Evolutionary conservation across 2,888 invertebrate genomes (phyloP).

Genomic region (Drosophila pseudotalamancana): DNA sequence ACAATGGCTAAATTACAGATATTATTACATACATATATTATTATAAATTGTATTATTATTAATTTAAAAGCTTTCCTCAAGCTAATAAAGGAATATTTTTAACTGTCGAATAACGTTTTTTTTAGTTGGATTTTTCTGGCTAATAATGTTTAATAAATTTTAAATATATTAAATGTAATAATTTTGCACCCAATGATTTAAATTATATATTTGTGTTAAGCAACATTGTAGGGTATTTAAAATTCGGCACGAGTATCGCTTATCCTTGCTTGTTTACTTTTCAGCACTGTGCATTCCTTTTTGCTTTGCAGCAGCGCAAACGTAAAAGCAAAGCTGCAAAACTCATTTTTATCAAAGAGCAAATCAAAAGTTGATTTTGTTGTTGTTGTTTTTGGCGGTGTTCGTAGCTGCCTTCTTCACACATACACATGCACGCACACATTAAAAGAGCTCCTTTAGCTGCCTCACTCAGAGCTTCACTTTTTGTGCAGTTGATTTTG

Average conservation of each 20-base stretch:
- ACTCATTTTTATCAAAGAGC: constrained; percentile 33
- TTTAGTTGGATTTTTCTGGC: no score
- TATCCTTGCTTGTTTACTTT: constrained; percentile 12
- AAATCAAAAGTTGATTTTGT: constrained; percentile 34
- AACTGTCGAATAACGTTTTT: no score
- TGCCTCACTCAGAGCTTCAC: constrained; percentile 42
- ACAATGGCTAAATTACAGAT: not conserved
- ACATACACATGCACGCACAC: constrained; percentile 16
- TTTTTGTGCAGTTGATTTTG: constrained; percentile 44
- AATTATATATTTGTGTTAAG: not conserved
- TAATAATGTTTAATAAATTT: not conserved
- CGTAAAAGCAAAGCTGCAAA: constrained; percentile 10
- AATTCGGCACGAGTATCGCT: not conserved
- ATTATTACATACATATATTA: not conserved
- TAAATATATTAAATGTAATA: not conserved
- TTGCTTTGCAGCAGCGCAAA: constrained; percentile 7
- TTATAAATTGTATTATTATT: not conserved
- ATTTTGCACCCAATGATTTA: no score
- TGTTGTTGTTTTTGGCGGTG: constrained; percentile 17
- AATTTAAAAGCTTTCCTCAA: no score
- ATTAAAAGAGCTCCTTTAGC: constrained; percentile 29
- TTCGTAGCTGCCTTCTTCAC: constrained; percentile 8
- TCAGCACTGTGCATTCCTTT: constrained; percentile 9
- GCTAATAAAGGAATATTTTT: no score
- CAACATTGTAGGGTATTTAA: not conserved